Evolutionary conservation across 2,797 vertebrate genomes (phyloP).

Genomic region (Enteromius radiatus): DNA sequence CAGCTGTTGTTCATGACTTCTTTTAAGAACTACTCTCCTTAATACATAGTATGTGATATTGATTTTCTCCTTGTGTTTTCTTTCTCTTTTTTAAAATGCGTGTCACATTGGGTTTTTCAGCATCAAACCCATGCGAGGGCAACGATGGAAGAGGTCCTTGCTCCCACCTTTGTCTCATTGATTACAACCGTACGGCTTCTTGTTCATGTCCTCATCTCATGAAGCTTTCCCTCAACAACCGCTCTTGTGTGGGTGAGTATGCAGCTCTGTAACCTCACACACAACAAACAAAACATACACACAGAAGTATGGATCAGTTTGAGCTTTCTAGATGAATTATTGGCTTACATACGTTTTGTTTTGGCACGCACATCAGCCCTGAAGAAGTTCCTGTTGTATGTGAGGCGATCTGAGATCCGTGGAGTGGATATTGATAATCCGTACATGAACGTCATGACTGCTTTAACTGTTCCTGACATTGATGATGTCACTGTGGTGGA

Average conservation of each 20-base stretch:
- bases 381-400: slow-evolving; percentile 95
- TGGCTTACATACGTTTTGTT: background rate
- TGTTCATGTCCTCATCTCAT: slow-evolving; percentile 96
- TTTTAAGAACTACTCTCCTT: slow-evolving; percentile 45
- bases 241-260: slow-evolving; percentile 90
- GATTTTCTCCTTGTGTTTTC: slow-evolving; percentile 55
- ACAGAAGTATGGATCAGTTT: background rate
- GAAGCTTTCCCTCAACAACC: slow-evolving; percentile 91
- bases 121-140: slow-evolving; percentile 89
- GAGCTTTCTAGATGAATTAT: background rate
- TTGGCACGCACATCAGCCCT: slow-evolving; percentile 75
- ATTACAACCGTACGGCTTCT: slow-evolving; percentile 89
- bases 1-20: slow-evolving; percentile 36
- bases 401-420: slow-evolving; percentile 92
- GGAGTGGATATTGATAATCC: slow-evolving; percentile 98
- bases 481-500: slow-evolving; percentile 97
- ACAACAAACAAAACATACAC: background rate
- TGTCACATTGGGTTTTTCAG: slow-evolving; percentile 72
- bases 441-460: slow-evolving; percentile 97
- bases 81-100: slow-evolving; percentile 42
- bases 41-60: slow-evolving; percentile 51
- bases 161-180: slow-evolving; percentile 97
- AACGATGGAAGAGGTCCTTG: slow-evolving; percentile 92
- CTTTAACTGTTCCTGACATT: slow-evolving; percentile 95
- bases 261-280: background rate